These are phyloP conservation scores for Cygnus atratus DNA, from an alignment of 2,113 vertebrate genomes.

Conservation along the genomic window DNA sequence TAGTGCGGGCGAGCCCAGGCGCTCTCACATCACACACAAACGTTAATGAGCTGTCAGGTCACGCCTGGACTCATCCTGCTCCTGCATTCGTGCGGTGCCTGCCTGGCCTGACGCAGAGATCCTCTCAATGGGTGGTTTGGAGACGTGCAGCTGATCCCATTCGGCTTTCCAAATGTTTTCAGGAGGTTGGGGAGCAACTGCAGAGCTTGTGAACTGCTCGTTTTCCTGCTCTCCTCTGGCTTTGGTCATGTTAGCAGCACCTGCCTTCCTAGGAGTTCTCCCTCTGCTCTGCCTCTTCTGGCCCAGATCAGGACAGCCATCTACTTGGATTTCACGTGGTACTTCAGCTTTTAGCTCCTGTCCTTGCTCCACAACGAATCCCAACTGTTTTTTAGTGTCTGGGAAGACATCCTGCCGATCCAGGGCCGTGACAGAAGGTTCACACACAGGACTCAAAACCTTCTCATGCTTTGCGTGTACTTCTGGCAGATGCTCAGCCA, in stretches of 20 bases:
- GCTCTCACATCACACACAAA: constrained; percentile 36
- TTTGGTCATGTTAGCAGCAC: neutral
- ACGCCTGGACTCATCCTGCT: neutral
- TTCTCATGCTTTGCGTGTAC: neutral
- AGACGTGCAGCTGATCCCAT: constrained; percentile 26
- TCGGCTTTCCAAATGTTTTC: constrained; percentile 47
- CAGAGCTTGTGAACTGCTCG: constrained; percentile 71
- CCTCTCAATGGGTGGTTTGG: constrained; percentile 76
- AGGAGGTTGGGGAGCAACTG: constrained; percentile 65
- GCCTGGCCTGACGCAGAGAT: constrained; percentile 95
- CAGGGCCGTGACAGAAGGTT: constrained; percentile 67
- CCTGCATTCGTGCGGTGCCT: constrained; percentile 73
- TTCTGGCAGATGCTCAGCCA: neutral
- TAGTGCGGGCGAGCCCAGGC: neutral
- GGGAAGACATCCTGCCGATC: constrained; percentile 78
- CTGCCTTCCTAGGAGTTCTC: constrained; percentile 5
- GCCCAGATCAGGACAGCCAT: neutral
- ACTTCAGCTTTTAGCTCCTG: neutral
- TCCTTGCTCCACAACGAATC: neutral
- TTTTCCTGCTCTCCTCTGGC: constrained; percentile 68
- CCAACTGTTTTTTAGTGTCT: constrained; percentile 65
- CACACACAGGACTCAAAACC: neutral
- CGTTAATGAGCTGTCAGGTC: neutral
- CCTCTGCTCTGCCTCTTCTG: constrained; percentile 70
- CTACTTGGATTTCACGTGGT: neutral